A percentile compares a stretch with the other conserved stretches of the same genome.
These are phyloP conservation scores for Yponomeuta cagnagella DNA, from an alignment of 2,888 invertebrate genomes.

Conservation along the genomic window DNA sequence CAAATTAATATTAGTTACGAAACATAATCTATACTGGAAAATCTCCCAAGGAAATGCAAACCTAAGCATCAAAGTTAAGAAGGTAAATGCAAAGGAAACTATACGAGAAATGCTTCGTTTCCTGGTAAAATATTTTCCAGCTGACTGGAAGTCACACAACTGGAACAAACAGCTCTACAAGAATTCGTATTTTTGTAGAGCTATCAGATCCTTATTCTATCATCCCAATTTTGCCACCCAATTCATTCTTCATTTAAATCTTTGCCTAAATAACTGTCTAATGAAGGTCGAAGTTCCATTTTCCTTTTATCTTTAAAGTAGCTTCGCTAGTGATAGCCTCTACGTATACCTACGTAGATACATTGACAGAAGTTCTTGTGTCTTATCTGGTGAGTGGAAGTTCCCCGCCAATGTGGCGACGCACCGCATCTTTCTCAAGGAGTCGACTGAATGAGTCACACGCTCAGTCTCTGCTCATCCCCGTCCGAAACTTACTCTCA, in stretches of 20 bases:
- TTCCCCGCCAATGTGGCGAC: constrained; percentile 14
- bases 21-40: neutral
- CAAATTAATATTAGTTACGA: neutral
- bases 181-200: neutral
- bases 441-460: neutral
- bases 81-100: neutral
- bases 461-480: neutral
- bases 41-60: neutral
- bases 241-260: neutral
- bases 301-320: neutral
- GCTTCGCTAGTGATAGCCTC: neutral
- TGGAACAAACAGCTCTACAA: neutral
- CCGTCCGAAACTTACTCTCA: neutral
- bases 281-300: neutral
- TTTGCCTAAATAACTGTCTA: neutral
- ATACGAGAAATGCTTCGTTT: constrained; percentile 25
- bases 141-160: constrained; percentile 15
- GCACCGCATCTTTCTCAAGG: neutral
- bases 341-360: neutral
- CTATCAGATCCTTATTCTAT: neutral
- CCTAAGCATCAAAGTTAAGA: neutral
- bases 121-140: constrained; percentile 35
- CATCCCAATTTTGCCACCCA: neutral
- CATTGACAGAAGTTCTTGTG: neutral
- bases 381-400: constrained; percentile 12